Conservation (phyloP, 2,113 vertebrate genomes). For the Perca schrenkii region DNA sequence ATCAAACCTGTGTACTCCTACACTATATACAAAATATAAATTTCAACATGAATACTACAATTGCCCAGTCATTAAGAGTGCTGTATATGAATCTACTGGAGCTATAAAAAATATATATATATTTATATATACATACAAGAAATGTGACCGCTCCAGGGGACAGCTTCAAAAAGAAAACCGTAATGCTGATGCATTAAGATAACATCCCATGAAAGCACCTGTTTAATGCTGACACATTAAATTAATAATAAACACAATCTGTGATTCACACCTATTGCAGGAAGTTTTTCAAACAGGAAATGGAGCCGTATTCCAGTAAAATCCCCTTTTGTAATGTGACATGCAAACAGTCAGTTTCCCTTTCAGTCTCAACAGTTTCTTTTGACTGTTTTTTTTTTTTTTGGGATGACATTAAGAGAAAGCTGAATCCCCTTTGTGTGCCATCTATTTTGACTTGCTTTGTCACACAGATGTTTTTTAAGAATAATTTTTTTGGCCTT, state of each 20-base stretch:
- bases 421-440: constrained; percentile 12
- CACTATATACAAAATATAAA: too few relatives aligned
- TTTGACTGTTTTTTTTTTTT: neutral
- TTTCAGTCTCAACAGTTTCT: neutral
- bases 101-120: too few relatives aligned
- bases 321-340: neutral
- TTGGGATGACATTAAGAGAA: neutral
- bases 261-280: neutral
- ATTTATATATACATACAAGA: too few relatives aligned
- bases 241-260: too few relatives aligned
- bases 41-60: too few relatives aligned
- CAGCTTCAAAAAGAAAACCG: too few relatives aligned
- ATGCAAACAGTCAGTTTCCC: neutral
- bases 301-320: neutral
- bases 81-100: too few relatives aligned
- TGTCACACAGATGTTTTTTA: neutral
- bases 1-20: neutral
- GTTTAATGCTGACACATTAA: neutral
- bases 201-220: neutral
- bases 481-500: too few relatives aligned
- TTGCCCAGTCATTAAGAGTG: too few relatives aligned
- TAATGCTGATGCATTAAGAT: too few relatives aligned
- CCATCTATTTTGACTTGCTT: neutral
- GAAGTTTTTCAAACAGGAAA: neutral
- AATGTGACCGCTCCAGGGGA: too few relatives aligned